A percentile compares a stretch with the other conserved stretches of the same genome.
Conservation (phyloP, 2,113 vertebrate genomes). For the Onychorhynchus coronatus region DNA sequence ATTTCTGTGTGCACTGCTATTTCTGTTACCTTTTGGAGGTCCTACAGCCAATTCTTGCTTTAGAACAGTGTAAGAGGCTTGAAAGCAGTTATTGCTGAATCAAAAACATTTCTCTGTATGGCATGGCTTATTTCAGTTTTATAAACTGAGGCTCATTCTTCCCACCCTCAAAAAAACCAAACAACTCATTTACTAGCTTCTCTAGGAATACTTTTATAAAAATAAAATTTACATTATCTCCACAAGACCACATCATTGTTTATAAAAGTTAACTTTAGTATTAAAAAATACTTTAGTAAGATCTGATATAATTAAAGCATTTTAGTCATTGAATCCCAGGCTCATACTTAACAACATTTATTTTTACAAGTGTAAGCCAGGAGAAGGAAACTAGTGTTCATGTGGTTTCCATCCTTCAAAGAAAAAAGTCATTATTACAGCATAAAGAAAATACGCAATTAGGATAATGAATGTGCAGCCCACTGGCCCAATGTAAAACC, state of each 20-base stretch:
- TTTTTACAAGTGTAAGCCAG: neutral
- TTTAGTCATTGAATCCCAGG: neutral
- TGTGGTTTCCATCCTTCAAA: constrained; percentile 78
- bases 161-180: neutral
- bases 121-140: neutral
- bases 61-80: neutral
- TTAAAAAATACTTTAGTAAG: constrained; percentile 25
- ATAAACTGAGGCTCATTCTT: neutral
- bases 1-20: neutral
- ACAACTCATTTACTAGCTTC: neutral
- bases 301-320: neutral
- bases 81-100: neutral
- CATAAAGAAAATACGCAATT: constrained; percentile 74
- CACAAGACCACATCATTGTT: neutral
- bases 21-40: neutral
- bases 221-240: constrained; percentile 34
- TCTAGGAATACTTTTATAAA: constrained; percentile 42
- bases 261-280: neutral
- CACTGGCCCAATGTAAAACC: constrained; percentile 77
- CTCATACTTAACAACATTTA: neutral
- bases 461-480: constrained; percentile 78
- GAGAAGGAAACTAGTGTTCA: constrained; percentile 61
- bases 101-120: neutral
- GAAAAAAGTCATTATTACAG: constrained; percentile 75
- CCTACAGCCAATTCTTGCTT: neutral